phyloP scores from a whole-genome alignment of 2,113 vertebrate species.

The Micronycteris hirsuta region DNA sequence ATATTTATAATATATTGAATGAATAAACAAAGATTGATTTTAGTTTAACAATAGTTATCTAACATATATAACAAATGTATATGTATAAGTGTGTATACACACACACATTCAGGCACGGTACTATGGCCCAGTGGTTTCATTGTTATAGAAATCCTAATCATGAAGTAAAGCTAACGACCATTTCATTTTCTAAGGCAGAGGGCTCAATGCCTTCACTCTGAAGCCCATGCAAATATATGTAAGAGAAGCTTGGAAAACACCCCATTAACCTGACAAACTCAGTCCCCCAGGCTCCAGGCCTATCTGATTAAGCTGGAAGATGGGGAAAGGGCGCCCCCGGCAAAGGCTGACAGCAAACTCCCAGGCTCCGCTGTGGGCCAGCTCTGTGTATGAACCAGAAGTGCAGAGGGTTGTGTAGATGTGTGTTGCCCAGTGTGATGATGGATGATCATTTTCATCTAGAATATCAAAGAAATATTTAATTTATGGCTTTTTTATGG shows the following conservation, averaged over 20 bases:
- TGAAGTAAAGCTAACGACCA: background rate
- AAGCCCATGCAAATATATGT: background rate
- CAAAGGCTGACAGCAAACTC: background rate
- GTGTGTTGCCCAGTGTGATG: background rate
- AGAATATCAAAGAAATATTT: background rate
- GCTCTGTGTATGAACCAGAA: background rate
- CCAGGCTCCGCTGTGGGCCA: background rate
- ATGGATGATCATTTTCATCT: background rate
- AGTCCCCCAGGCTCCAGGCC: background rate
- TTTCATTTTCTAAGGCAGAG: background rate
- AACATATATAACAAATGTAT: background rate
- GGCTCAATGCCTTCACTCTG: background rate
- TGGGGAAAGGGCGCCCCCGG: background rate
- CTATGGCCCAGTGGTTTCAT: background rate
- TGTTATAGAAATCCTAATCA: background rate
- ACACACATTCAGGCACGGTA: background rate
- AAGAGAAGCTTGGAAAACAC: background rate
- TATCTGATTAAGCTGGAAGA: background rate
- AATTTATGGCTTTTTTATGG: background rate
- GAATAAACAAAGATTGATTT: background rate
- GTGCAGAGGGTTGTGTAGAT: background rate
- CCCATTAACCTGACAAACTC: background rate
- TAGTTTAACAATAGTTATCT: background rate
- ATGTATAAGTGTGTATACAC: background rate
- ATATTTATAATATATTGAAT: background rate